Evolutionary conservation across 2,797 vertebrate genomes (phyloP).

Genomic region (Betta splendens): DNA sequence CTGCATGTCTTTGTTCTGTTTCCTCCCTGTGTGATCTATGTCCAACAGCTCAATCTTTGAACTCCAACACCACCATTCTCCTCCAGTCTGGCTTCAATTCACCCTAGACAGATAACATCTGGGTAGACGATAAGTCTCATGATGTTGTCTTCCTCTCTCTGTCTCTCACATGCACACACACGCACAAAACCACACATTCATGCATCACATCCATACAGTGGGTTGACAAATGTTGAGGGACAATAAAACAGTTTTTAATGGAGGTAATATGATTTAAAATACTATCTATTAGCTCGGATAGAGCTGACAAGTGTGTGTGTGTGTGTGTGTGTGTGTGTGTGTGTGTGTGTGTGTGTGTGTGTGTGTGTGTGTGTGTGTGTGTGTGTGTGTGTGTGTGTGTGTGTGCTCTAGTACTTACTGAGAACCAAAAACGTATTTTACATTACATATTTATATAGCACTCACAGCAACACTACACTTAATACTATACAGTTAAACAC

Average conservation of each 20-base stretch:
- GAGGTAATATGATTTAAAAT: constrained; percentile 99
- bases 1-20: constrained; percentile 79
- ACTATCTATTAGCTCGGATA: constrained; percentile 91
- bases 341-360: constrained; percentile 58
- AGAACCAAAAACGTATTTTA: no score
- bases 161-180: constrained; percentile 16
- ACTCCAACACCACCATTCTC: constrained; percentile 85
- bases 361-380: no score
- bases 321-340: constrained; percentile 54
- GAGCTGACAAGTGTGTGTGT: constrained; percentile 66
- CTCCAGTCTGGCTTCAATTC: constrained; percentile 93
- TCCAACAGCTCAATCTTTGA: constrained; percentile 65
- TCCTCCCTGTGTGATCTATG: constrained; percentile 58
- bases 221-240: constrained; percentile 89
- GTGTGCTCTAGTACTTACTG: no score
- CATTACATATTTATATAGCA: no score
- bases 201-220: constrained; percentile 80
- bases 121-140: constrained; percentile 60
- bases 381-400: no score
- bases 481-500: no score
- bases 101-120: constrained; percentile 93
- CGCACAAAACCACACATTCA: constrained; percentile 75
- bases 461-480: no score
- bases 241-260: constrained; percentile 98
- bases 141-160: constrained; percentile 15